Conservation (phyloP, 2,888 invertebrate genomes). For the Parnassius glacialis region DNA sequence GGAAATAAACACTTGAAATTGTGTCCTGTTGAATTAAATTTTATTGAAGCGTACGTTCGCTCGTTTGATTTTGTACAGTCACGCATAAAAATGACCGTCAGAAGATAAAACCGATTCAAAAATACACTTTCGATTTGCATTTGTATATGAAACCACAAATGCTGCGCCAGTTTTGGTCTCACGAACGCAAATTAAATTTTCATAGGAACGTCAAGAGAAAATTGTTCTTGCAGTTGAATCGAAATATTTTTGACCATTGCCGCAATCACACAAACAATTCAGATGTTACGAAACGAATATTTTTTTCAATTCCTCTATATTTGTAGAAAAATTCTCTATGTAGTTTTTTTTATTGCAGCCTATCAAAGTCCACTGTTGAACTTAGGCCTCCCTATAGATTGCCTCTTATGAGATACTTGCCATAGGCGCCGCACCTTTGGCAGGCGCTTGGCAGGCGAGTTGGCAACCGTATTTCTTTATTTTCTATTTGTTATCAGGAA, state of each 20-base stretch:
- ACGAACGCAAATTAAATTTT: constrained; percentile 6
- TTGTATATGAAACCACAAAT: constrained; percentile 11
- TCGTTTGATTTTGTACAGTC: background rate
- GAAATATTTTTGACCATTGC: constrained; percentile 1
- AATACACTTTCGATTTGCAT: background rate
- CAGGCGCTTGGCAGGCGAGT: too few relatives aligned
- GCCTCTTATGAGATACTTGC: too few relatives aligned
- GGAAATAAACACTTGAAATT: constrained; percentile 21
- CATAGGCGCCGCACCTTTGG: too few relatives aligned
- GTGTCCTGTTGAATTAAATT: background rate
- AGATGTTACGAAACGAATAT: background rate
- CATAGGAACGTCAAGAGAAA: constrained; percentile 15
- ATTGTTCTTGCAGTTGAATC: background rate
- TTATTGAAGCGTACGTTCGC: too few relatives aligned
- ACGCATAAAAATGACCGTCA: background rate
- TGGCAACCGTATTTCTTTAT: too few relatives aligned
- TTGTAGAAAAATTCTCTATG: too few relatives aligned
- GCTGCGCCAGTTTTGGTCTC: constrained; percentile 8
- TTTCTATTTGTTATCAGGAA: too few relatives aligned
- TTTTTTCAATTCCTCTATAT: too few relatives aligned
- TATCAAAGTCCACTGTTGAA: too few relatives aligned
- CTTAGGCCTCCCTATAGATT: too few relatives aligned
- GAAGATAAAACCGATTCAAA: constrained; percentile 1
- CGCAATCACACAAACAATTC: background rate
- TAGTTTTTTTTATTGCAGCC: too few relatives aligned